Conservation (phyloP, 2,797 vertebrate species). For the Rhynchonycteris naso region DNA sequence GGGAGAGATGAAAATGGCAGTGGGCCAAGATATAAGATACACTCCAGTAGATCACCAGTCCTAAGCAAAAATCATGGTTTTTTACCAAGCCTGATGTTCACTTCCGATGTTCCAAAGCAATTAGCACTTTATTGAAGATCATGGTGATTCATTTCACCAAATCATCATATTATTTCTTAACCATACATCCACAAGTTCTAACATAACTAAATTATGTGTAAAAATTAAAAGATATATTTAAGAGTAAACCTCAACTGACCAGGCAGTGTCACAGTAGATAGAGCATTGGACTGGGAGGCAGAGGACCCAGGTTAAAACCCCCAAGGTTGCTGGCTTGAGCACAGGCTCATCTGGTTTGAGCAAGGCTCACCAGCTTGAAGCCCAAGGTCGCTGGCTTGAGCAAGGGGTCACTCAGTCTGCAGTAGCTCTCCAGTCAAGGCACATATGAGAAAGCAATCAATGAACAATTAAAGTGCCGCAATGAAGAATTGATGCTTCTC, state of each 20-base stretch:
- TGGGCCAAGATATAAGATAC: neutral
- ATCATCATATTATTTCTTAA: neutral
- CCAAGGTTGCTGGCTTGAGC: no score
- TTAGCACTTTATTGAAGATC: neutral
- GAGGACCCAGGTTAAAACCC: no score
- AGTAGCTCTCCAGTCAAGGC: no score
- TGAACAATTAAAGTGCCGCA: no score
- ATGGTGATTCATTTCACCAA: neutral
- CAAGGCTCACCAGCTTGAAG: no score
- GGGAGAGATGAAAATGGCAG: neutral
- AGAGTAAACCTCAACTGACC: neutral
- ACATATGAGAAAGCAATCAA: no score
- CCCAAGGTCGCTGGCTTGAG: no score
- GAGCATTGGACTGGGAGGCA: no score
- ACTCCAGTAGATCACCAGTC: neutral
- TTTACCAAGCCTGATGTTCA: neutral
- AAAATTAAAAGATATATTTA: constrained; percentile 10
- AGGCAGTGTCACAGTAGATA: no score
- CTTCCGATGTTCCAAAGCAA: neutral
- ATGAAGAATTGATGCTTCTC: no score
- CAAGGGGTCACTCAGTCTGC: no score
- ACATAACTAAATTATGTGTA: neutral
- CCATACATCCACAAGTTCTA: neutral
- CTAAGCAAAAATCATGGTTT: neutral
- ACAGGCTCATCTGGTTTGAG: no score